Base-by-base conservation (phyloP, 2,113 vertebrate genomes). In the Tenrec ecaudatus region DNA sequence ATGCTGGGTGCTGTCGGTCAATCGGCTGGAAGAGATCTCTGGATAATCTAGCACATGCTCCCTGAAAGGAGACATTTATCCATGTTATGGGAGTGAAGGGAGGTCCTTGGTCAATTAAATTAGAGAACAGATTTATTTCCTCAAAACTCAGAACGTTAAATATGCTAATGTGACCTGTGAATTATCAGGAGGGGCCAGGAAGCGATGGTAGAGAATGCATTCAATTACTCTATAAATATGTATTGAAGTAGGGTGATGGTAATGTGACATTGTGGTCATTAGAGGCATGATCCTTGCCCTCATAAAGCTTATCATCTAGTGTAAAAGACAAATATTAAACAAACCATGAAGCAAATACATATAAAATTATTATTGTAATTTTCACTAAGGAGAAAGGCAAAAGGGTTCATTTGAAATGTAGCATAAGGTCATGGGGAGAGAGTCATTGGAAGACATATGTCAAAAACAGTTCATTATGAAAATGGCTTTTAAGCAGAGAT, bases 51-150 rank as follows among this genome's bases (percentile, higher is more conserved):
- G 53, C 3, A 1, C 14, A 60, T 79, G 27, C 75, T 82, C 27
- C 84, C 84, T 91, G 91, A 66, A 93, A 62, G 82, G 36, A 91
- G 87, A 69, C 91, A 68, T 92, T 85, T 69, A 82, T 88, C 47
- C 73, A 33, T 2, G 14, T 38, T 27, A 64, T 33, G 62, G 69
- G 62, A 62, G 47, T 5, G 6, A 43, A 57, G 4, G 60, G 57
- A 62, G 12, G 81, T 68, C 31, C 38, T 53, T 62, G 36, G 64
- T 82, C 62, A 85, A 75, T 89, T 89, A 89, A 68, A 17, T 68
- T 79, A 29, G 17, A 82, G 88, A 86, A 95, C 31, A 17, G 5
- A 10, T 85, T 93, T 93, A 33, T 82, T 88, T 7, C 38, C 16
- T 91, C 16, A 58, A 88, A 80, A 76, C 36, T 80, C 40, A 60